Evolutionary conservation across 1,140 invertebrate genomes (phyloP).

Genomic region (Radopholus similis): DNA sequence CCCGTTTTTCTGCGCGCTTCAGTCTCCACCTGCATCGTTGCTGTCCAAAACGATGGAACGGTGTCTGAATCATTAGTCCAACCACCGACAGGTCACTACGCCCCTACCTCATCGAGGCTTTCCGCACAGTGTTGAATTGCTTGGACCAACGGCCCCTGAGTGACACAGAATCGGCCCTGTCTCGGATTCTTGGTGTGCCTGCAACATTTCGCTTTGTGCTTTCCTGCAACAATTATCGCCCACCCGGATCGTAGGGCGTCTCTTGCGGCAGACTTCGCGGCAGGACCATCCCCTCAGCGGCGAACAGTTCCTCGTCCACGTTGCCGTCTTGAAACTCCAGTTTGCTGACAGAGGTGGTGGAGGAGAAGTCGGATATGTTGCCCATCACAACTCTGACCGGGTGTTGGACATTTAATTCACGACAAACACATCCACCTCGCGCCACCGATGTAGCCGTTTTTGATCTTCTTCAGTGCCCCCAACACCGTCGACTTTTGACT

Average conservation of each 20-base stretch:
- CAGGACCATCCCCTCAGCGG: constrained; percentile 17
- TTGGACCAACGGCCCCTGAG: constrained; percentile 49
- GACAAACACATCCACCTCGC: constrained; percentile 68
- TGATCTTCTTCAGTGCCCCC: constrained; percentile 94
- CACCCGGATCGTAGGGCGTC: constrained; percentile 9
- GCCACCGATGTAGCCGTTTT: constrained; percentile 96
- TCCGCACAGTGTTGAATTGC: constrained; percentile 48
- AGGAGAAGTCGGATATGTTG: constrained; percentile 58
- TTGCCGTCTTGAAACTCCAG: constrained; percentile 50
- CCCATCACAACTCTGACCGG: constrained; percentile 59
- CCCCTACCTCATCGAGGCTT: constrained; percentile 55
- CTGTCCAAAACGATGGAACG: constrained; percentile 56
- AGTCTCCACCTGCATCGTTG: constrained; percentile 31
- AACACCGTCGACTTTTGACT: constrained; percentile 74
- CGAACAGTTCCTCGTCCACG: constrained; percentile 45
- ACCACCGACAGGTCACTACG: neutral
- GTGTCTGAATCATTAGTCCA: neutral
- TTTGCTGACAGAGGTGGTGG: constrained; percentile 59
- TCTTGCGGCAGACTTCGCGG: constrained; percentile 38
- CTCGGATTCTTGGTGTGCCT: too few species aligned
- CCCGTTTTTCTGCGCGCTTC: too few species aligned
- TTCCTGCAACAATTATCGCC: too few species aligned
- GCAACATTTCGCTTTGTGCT: too few species aligned
- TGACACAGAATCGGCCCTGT: constrained; percentile 53
- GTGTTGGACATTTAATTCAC: neutral